Conservation (phyloP, 2,113 vertebrate species). For the Silurus asotus region DNA sequence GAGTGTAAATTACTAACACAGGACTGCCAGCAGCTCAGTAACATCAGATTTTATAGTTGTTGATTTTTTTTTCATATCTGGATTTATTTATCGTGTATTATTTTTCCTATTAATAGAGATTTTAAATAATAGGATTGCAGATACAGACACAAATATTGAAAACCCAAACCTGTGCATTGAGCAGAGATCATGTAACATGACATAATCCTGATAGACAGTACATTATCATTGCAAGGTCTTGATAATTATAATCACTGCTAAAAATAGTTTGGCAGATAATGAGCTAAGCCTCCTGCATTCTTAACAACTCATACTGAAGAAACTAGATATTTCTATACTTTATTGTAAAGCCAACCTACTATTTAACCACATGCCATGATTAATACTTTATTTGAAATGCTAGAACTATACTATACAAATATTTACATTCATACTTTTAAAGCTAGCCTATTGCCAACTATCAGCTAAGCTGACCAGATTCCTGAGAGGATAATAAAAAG, state of each 20-base stretch:
- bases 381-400: neutral
- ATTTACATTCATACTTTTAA: no score
- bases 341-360: neutral
- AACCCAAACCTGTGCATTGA: no score
- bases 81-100: no score
- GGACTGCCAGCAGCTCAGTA: neutral
- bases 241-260: neutral
- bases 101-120: no score
- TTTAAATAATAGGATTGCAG: no score
- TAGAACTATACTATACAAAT: neutral
- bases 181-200: no score
- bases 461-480: neutral
- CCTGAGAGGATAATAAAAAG: neutral
- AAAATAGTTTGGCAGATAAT: neutral
- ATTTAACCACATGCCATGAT: neutral
- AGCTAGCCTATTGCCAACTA: neutral
- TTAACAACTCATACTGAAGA: neutral
- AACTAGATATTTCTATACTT: neutral
- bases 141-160: no score
- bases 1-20: neutral
- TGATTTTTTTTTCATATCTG: no score
- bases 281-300: neutral
- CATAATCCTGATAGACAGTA: neutral
- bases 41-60: neutral
- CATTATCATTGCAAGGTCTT: neutral